Evolutionary conservation across 2,797 vertebrate species (phyloP).

Genomic region (Notoglanidium macrostoma): DNA sequence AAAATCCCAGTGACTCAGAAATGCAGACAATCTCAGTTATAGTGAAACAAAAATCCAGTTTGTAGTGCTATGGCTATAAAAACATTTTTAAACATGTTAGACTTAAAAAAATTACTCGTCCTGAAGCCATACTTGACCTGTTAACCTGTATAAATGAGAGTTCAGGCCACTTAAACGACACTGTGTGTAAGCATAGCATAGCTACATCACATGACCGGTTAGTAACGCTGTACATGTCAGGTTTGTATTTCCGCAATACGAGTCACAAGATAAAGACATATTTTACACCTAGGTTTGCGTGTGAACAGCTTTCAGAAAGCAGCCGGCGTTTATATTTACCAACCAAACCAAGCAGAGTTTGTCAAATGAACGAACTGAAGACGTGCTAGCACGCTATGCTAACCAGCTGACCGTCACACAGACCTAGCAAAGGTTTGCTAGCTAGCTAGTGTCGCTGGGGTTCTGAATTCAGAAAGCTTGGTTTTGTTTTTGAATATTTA

Average conservation of each 20-base stretch:
- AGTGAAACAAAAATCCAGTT: background rate
- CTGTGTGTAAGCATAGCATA: background rate
- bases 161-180: background rate
- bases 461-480: background rate
- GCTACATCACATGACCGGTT: background rate
- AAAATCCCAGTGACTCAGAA: constrained; percentile 35
- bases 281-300: background rate
- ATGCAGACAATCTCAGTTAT: background rate
- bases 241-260: background rate
- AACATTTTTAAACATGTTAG: background rate
- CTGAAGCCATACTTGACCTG: background rate
- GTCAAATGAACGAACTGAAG: background rate
- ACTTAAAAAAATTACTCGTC: background rate
- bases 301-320: background rate
- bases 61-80: background rate
- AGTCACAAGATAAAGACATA: background rate
- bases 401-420: background rate
- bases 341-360: too few species aligned
- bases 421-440: constrained; percentile 3
- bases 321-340: background rate
- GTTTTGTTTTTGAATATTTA: background rate
- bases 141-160: background rate
- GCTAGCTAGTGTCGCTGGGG: background rate
- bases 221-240: background rate
- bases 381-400: background rate